Conservation (phyloP, 2,888 invertebrate species). For the Tholera decimalis region DNA sequence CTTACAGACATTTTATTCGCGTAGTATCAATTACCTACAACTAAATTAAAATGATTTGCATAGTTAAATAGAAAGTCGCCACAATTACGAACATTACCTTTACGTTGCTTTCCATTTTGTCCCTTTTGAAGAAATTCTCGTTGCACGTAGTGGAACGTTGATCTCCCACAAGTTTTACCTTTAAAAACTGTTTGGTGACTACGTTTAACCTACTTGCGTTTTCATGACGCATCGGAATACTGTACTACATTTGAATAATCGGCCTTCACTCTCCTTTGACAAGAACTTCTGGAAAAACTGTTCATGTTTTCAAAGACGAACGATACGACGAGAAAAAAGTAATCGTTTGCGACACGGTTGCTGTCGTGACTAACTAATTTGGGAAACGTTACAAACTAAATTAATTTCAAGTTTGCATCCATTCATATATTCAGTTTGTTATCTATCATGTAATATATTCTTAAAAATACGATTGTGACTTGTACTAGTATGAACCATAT, state of each 20-base stretch:
- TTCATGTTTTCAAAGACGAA: conserved; percentile 57
- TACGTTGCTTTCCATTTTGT: conserved; percentile 78
- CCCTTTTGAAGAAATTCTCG: conserved; percentile 70
- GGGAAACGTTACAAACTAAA: conserved; percentile 48
- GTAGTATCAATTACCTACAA: conserved; percentile 52
- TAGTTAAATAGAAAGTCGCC: conserved; percentile 63
- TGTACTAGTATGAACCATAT: conserved; percentile 18
- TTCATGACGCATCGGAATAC: conserved; percentile 83
- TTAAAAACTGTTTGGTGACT: conserved; percentile 76
- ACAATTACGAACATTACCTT: conserved; percentile 59
- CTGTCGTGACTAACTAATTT: conserved; percentile 65
- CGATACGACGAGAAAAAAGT: conserved; percentile 60
- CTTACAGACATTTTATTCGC: conserved; percentile 36
- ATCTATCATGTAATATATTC: conserved; percentile 31
- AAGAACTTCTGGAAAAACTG: conserved; percentile 78
- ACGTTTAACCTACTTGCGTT: conserved; percentile 82
- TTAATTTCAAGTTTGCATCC: conserved; percentile 49
- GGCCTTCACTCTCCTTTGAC: conserved; percentile 75
- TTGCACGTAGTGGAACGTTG: conserved; percentile 73
- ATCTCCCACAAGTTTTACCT: conserved; percentile 74
- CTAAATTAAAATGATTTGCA: conserved; percentile 63
- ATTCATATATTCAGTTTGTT: conserved; percentile 43
- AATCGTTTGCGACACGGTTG: conserved; percentile 59
- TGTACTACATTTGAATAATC: conserved; percentile 84
- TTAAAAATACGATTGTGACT: conserved; percentile 10